A percentile compares a stretch with the other conserved stretches of the same genome.
These are phyloP conservation scores for Sebastes iracundus DNA, from an alignment of 2,797 vertebrate genomes.

Conservation along the genomic window DNA sequence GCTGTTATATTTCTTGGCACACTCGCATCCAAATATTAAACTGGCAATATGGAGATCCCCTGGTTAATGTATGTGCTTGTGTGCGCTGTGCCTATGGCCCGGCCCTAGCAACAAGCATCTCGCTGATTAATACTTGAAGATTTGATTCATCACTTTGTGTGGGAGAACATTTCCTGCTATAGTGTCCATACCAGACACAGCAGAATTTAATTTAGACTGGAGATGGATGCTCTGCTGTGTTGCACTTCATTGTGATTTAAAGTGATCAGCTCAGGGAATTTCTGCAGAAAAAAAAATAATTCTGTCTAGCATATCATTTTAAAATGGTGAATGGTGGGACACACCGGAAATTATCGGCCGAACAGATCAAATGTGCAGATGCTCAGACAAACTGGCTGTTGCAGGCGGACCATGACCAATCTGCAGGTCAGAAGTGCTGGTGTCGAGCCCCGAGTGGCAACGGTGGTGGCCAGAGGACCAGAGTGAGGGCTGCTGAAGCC, in stretches of 20 bases:
- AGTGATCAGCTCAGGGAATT: not conserved
- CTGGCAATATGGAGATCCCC: slow-evolving; percentile 33
- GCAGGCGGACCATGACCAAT: slow-evolving; percentile 35
- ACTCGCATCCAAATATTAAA: slow-evolving; percentile 29
- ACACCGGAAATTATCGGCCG: not conserved
- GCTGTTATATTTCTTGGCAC: slow-evolving; percentile 26
- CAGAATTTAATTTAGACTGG: slow-evolving; percentile 35
- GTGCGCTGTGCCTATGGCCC: slow-evolving; percentile 8
- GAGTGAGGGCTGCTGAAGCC: slow-evolving; percentile 66
- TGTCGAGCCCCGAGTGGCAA: slow-evolving; percentile 60
- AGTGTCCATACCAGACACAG: slow-evolving; percentile 32
- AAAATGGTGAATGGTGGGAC: not conserved
- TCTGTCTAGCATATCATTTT: not conserved
- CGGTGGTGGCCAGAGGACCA: slow-evolving; percentile 58
- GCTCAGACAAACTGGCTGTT: slow-evolving; percentile 12
- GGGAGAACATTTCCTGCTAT: slow-evolving; percentile 38
- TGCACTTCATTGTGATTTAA: slow-evolving; percentile 20
- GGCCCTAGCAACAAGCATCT: slow-evolving; percentile 39
- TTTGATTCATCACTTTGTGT: slow-evolving; percentile 57
- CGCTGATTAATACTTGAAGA: slow-evolving; percentile 51
- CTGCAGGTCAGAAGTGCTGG: slow-evolving; percentile 63
- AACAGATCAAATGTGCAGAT: slow-evolving; percentile 2
- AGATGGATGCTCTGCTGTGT: slow-evolving; percentile 19
- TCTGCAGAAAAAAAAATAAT: not conserved
- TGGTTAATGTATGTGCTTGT: slow-evolving; percentile 42